Conservation (phyloP, 2,888 invertebrate genomes). For the Clistopyga incitator region DNA sequence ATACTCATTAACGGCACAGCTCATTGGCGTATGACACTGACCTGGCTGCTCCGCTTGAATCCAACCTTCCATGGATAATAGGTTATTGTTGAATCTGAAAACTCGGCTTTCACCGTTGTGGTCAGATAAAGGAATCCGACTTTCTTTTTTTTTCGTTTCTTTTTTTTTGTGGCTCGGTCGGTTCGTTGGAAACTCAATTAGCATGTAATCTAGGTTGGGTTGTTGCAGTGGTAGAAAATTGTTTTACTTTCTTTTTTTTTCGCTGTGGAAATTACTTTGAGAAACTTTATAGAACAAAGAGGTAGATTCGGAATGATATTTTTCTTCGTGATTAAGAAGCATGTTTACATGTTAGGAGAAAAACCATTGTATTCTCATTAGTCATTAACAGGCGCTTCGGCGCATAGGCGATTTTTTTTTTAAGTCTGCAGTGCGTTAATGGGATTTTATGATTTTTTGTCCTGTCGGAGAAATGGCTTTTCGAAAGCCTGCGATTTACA, state of each 20-base stretch:
- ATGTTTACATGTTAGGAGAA: background rate
- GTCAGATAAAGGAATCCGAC: conserved; percentile 11
- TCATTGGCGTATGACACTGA: conserved; percentile 63
- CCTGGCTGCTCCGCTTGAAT: conserved; percentile 21
- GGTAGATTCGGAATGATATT: background rate
- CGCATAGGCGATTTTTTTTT: background rate
- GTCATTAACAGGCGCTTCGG: no score
- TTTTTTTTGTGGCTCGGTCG: background rate
- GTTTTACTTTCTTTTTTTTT: background rate
- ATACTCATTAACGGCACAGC: conserved; percentile 70
- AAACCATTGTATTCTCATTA: background rate
- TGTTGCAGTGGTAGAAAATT: background rate
- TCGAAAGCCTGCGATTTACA: background rate
- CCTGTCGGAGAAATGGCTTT: background rate
- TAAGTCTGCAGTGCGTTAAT: background rate
- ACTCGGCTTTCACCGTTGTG: conserved; percentile 21
- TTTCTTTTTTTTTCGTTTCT: conserved; percentile 6
- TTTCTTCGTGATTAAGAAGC: conserved; percentile 12
- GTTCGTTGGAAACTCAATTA: conserved; percentile 24
- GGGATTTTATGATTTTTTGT: background rate
- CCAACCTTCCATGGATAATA: conserved; percentile 47
- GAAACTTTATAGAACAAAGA: background rate
- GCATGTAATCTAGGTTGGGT: background rate
- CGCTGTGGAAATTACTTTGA: background rate
- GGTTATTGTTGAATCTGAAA: conserved; percentile 58